phyloP scores from a whole-genome alignment of 35 echinoderm and acorn worm species.

The Lytechinus pictus region DNA sequence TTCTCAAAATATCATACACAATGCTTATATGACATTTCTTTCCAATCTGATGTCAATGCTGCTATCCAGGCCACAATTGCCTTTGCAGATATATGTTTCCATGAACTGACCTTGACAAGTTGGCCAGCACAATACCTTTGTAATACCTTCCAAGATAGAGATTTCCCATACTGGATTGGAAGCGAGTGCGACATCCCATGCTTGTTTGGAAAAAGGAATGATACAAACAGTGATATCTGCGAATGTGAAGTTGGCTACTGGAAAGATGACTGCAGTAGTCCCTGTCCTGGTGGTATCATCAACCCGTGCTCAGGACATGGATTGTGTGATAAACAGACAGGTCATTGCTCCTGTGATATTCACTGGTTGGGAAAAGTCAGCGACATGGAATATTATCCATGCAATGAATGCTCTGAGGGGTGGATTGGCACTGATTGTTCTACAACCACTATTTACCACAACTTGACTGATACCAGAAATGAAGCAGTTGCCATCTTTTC shows the following conservation, averaged over 20 bases:
- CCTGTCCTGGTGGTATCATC: conserved; percentile 72
- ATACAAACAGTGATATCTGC: conserved; percentile 41
- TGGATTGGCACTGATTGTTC: conserved; percentile 64
- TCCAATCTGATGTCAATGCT: conserved; percentile 71
- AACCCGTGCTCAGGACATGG: conserved; percentile 77
- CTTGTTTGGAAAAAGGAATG: conserved; percentile 64
- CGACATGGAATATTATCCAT: neutral
- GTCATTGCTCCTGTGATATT: conserved; percentile 66
- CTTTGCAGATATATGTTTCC: conserved; percentile 67
- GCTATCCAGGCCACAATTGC: conserved; percentile 71
- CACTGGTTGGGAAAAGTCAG: conserved; percentile 76
- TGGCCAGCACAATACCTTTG: conserved; percentile 80
- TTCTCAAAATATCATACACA: conserved; percentile 66
- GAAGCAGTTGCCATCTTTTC: conserved; percentile 56
- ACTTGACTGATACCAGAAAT: neutral
- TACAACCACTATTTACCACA: conserved; percentile 36
- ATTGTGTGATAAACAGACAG: conserved; percentile 61
- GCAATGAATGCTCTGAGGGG: conserved; percentile 67
- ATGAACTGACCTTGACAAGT: conserved; percentile 10
- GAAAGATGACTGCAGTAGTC: conserved; percentile 54
- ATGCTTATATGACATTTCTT: conserved; percentile 79
- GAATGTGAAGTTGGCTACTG: conserved; percentile 80
- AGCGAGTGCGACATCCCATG: conserved; percentile 70
- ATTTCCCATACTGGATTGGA: conserved; percentile 80
- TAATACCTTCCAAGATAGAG: conserved; percentile 55